phyloP scores from a whole-genome alignment of 2,113 vertebrate genomes.

The Hystrix brachyura region DNA sequence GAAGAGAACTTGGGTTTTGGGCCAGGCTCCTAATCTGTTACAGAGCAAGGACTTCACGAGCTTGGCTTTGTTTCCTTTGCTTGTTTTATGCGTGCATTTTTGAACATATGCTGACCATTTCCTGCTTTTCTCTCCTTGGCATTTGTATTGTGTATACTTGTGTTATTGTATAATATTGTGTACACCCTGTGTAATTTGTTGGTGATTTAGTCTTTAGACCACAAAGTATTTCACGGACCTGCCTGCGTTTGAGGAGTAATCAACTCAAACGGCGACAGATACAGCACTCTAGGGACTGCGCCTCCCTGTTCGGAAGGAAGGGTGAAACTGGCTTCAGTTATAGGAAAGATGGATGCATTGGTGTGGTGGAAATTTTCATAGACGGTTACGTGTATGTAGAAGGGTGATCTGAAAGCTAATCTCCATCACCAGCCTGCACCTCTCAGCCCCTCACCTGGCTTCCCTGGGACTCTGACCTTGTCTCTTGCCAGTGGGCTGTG shows the following conservation, averaged over 20 bases:
- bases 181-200: fast-evolving
- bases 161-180: too few species aligned
- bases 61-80: background rate
- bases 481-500: fast-evolving
- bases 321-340: background rate
- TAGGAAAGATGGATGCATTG: fast-evolving
- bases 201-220: background rate
- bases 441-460: background rate
- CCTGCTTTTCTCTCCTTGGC: background rate
- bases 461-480: background rate
- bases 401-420: fast-evolving
- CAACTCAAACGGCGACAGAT: fast-evolving
- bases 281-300: fast-evolving
- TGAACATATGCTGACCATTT: fast-evolving
- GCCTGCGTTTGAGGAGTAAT: background rate
- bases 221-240: fast-evolving
- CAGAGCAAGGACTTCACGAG: fast-evolving
- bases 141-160: too few species aligned
- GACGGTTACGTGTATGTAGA: fast-evolving
- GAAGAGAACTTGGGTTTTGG: fast-evolving
- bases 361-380: fast-evolving
- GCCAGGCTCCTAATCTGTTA: background rate
- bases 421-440: fast-evolving
- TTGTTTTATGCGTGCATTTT: background rate
- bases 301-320: background rate